Conservation (phyloP, 2,888 invertebrate genomes). For the Nycteola revayana region DNA sequence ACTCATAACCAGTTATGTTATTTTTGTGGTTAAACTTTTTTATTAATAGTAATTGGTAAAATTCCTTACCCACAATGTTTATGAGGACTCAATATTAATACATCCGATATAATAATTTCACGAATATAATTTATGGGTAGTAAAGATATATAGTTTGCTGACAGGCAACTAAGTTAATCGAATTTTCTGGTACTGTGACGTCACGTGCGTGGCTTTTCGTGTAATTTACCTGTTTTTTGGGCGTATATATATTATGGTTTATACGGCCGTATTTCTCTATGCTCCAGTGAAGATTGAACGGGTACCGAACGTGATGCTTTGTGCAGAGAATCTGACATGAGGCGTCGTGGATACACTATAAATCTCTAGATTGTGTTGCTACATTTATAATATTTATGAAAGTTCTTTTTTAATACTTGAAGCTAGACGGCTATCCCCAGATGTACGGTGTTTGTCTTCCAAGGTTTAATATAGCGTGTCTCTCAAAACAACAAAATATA, state of each 20-base stretch:
- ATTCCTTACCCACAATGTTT: conserved; percentile 19
- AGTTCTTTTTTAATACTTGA: too few species aligned
- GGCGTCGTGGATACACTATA: conserved; percentile 31
- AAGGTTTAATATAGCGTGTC: too few species aligned
- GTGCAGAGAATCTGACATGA: conserved; percentile 38
- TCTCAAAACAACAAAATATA: too few species aligned
- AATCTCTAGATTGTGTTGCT: conserved; percentile 23
- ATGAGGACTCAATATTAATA: conserved; percentile 41
- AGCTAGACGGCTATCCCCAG: too few species aligned
- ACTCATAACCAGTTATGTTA: too few species aligned
- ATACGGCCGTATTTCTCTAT: conserved; percentile 63
- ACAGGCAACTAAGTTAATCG: conserved; percentile 61
- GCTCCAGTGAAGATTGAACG: conserved; percentile 63
- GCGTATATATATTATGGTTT: conserved; percentile 54
- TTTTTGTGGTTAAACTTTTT: conserved; percentile 2
- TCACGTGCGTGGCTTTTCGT: conserved; percentile 59
- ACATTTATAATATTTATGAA: conserved; percentile 34
- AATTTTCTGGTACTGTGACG: conserved; percentile 65
- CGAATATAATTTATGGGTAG: conserved; percentile 52
- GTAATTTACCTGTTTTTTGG: conserved; percentile 66
- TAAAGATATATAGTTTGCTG: conserved; percentile 59
- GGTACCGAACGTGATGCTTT: conserved; percentile 52
- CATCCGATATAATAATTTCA: conserved; percentile 47
- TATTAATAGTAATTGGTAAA: conserved; percentile 19
- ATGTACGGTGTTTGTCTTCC: too few species aligned